phyloP scores from a whole-genome alignment of 1,140 invertebrate genomes.

The Anastrepha obliqua region DNA sequence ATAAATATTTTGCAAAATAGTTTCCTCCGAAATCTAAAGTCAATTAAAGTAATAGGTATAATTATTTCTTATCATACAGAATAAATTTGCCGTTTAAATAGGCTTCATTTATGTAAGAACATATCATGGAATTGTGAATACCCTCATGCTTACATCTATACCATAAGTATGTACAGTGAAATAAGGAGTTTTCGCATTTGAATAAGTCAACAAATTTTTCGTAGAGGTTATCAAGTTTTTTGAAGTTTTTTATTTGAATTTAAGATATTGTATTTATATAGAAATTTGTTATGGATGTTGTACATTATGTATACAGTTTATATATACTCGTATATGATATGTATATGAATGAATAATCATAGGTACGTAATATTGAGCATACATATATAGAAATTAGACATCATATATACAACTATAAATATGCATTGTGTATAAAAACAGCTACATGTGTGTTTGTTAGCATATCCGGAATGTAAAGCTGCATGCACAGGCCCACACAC shows the following conservation, averaged over 20 bases:
- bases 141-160: not conserved
- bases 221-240: not conserved
- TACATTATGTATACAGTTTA: not conserved
- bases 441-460: not conserved
- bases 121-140: not conserved
- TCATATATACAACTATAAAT: too few species aligned
- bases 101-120: too few species aligned
- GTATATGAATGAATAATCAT: not conserved
- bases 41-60: not conserved
- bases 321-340: not conserved
- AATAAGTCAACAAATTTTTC: slow-evolving; percentile 28
- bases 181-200: not conserved
- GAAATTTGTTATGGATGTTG: not conserved
- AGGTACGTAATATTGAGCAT: not conserved
- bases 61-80: not conserved
- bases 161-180: not conserved
- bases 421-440: too few species aligned
- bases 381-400: not conserved
- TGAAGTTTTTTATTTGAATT: slow-evolving; percentile 8
- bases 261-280: slow-evolving; percentile 1
- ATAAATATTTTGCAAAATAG: too few species aligned
- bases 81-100: too few species aligned
- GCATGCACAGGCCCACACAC: not conserved
- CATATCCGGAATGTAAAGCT: not conserved
- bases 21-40: not conserved